A percentile compares a stretch with the other conserved stretches of the same genome.
Conservation (phyloP, 2,888 invertebrate genomes). For the Matsumyia berberina region DNA sequence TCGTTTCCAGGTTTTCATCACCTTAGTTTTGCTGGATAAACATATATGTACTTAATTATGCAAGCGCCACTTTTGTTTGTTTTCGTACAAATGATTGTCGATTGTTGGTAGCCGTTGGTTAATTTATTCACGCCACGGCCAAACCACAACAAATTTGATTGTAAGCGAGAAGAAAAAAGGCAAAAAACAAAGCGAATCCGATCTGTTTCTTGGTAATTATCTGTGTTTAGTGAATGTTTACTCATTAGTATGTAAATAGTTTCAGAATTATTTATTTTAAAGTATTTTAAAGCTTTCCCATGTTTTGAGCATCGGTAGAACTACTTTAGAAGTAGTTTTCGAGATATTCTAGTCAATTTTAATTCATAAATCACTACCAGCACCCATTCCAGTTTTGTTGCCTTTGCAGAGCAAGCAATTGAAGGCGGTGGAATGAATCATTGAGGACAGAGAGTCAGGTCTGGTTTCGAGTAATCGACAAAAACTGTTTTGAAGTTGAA, state of each 20-base stretch:
- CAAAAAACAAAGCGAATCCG: conserved; percentile 1
- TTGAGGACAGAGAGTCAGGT: neutral
- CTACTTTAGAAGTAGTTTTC: neutral
- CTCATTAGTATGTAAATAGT: neutral
- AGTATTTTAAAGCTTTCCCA: neutral
- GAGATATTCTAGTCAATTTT: neutral
- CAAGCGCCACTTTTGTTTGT: conserved; percentile 20
- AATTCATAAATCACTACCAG: neutral
- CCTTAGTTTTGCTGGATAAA: no score
- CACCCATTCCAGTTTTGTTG: neutral
- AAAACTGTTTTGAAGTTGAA: neutral
- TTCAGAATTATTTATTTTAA: conserved; percentile 2
- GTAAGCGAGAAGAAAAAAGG: neutral
- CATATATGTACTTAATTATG: no score
- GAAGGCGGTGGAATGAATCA: neutral
- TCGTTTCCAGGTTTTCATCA: no score
- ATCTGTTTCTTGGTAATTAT: conserved; percentile 1
- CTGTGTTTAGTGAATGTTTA: neutral
- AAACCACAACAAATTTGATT: neutral
- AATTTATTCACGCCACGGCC: conserved; percentile 7
- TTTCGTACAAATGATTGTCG: neutral
- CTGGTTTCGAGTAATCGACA: neutral
- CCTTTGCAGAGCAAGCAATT: neutral
- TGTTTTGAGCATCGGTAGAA: neutral
- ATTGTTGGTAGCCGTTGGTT: neutral